Conservation (phyloP, 2,797 vertebrate species). For the Falco cherrug region DNA sequence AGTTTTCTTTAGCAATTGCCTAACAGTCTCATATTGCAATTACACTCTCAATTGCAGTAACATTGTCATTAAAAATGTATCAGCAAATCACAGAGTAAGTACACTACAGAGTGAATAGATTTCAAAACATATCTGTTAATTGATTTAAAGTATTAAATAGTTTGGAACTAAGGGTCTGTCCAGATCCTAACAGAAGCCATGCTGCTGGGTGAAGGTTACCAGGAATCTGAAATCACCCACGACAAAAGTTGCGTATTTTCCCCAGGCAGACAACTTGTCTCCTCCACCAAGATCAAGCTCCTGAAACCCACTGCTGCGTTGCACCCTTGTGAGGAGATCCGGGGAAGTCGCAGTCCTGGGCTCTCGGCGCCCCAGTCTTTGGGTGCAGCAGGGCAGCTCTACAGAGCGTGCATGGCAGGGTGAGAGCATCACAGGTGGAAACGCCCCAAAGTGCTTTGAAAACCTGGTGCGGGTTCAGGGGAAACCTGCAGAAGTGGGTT, state of each 20-base stretch:
- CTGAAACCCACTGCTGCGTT: rapidly evolving
- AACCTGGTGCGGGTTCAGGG: neutral
- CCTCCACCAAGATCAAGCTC: no score
- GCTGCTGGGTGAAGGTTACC: neutral
- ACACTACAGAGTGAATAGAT: neutral
- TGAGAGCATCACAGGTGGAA: rapidly evolving
- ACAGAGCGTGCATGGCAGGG: no score
- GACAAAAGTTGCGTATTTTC: neutral
- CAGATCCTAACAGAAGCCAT: neutral
- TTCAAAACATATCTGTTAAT: neutral
- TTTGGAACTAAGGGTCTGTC: neutral
- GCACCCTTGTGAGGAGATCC: neutral
- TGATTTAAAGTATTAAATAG: neutral
- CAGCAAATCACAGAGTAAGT: neutral
- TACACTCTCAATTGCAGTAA: neutral
- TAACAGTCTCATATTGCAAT: no score
- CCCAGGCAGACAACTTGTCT: no score
- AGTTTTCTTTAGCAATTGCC: neutral
- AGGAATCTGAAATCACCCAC: neutral
- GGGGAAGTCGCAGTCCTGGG: neutral
- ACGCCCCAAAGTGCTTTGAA: neutral
- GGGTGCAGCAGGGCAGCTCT: neutral
- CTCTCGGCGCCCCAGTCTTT: neutral
- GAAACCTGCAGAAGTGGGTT: neutral
- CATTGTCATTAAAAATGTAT: neutral